Conservation (phyloP, 2,113 vertebrate genomes). For the Gymnogyps californianus region DNA sequence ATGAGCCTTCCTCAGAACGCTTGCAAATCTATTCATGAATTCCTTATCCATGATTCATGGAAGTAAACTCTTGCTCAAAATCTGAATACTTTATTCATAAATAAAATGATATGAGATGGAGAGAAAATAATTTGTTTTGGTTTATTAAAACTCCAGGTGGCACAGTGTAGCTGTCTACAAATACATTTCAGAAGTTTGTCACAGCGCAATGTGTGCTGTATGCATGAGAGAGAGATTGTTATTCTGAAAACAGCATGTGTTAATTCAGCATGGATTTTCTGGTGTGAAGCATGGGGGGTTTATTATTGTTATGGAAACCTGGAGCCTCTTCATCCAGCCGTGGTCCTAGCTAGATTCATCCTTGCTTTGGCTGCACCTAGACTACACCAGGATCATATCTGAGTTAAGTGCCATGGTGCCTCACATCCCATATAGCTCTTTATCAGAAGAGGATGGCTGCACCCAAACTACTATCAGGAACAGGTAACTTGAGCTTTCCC, state of each 20-base stretch:
- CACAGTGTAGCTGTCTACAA: not conserved
- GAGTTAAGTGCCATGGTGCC: not conserved
- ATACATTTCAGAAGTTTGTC: not conserved
- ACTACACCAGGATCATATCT: not conserved
- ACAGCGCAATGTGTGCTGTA: not conserved
- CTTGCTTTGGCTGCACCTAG: not conserved
- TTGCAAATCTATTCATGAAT: conserved; percentile 24
- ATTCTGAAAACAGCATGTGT: not conserved
- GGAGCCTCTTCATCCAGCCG: not conserved
- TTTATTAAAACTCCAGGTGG: conserved; percentile 51
- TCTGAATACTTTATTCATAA: not conserved
- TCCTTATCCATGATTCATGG: not conserved
- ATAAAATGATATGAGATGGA: not conserved
- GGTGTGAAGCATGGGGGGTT: not conserved
- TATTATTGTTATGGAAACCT: not conserved
- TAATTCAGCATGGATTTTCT: not conserved
- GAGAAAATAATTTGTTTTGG: conserved; percentile 23
- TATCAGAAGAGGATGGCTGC: not conserved
- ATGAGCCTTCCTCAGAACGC: not conserved
- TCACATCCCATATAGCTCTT: not conserved
- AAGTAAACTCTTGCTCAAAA: not conserved
- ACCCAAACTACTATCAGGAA: not conserved
- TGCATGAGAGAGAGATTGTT: not conserved
- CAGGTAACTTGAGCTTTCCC: not conserved
- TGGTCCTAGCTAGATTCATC: not conserved